These are phyloP conservation scores for Lepetodrilus schrolli DNA, from an alignment of 2,888 invertebrate genomes.

Conservation along the genomic window DNA sequence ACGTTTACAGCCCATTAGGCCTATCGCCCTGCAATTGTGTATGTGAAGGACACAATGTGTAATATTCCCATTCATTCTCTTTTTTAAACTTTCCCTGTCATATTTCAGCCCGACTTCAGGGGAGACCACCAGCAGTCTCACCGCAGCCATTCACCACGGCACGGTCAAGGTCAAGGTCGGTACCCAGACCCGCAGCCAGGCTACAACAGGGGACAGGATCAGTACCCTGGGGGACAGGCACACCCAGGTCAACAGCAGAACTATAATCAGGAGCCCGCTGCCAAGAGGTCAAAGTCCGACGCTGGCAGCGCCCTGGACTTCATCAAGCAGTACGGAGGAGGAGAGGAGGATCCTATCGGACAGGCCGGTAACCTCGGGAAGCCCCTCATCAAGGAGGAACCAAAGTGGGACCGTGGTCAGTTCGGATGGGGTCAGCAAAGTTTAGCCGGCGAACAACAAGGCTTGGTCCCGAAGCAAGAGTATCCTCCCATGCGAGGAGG, in stretches of 20 bases:
- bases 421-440: conserved; percentile 32
- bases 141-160: not conserved
- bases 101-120: not conserved
- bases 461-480: not conserved
- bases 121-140: not conserved
- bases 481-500: not conserved
- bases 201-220: not conserved
- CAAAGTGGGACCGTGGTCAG: conserved; percentile 39
- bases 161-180: not conserved
- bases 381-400: conserved; percentile 40
- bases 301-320: conserved; percentile 68
- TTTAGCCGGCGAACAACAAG: not conserved
- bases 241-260: not conserved
- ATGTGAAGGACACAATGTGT: too few relatives aligned
- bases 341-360: conserved; percentile 45
- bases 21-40: too few relatives aligned
- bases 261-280: conserved; percentile 48
- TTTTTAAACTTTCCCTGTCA: too few relatives aligned
- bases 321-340: conserved; percentile 71
- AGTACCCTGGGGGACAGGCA: not conserved
- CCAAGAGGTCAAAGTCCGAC: conserved; percentile 58
- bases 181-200: not conserved
- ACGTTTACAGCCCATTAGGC: too few relatives aligned
- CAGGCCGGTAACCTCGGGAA: conserved; percentile 31
- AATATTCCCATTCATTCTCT: too few relatives aligned